phyloP scores from a whole-genome alignment of 2,888 invertebrate genomes.

The Gibbula magus region DNA sequence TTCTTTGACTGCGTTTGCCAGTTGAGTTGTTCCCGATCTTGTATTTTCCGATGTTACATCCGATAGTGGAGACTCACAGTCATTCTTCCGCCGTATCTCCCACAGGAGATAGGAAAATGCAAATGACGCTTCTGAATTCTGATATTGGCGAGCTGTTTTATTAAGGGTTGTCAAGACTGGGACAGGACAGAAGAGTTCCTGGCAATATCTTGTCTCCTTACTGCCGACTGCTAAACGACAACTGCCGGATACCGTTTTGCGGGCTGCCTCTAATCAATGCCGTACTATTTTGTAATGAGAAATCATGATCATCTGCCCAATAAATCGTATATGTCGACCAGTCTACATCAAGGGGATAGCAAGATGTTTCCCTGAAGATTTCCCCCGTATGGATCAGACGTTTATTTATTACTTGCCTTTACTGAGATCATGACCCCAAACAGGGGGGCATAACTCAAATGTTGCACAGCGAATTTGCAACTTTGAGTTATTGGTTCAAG shows the following conservation, averaged over 20 bases:
- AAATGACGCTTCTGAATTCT: neutral
- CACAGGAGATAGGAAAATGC: neutral
- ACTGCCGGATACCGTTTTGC: neutral
- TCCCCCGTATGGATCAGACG: no score
- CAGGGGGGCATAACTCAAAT: no score
- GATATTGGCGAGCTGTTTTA: neutral
- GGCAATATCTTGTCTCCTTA: neutral
- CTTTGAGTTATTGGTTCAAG: no score
- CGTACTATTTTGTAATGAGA: neutral
- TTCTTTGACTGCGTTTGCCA: neutral
- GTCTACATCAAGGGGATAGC: no score
- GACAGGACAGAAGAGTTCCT: neutral
- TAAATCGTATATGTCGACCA: no score
- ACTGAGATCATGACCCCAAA: no score
- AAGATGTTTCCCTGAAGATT: no score
- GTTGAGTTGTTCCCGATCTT: neutral
- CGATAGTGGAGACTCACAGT: neutral
- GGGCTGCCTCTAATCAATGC: neutral
- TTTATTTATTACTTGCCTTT: no score
- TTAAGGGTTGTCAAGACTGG: neutral
- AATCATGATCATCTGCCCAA: neutral
- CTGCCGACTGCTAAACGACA: neutral
- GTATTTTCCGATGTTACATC: neutral
- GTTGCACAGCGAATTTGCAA: no score
- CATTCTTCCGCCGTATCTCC: neutral